These are phyloP conservation scores for Ectropis crepuscularia DNA, from an alignment of 2,888 invertebrate genomes.

Conservation along the genomic window DNA sequence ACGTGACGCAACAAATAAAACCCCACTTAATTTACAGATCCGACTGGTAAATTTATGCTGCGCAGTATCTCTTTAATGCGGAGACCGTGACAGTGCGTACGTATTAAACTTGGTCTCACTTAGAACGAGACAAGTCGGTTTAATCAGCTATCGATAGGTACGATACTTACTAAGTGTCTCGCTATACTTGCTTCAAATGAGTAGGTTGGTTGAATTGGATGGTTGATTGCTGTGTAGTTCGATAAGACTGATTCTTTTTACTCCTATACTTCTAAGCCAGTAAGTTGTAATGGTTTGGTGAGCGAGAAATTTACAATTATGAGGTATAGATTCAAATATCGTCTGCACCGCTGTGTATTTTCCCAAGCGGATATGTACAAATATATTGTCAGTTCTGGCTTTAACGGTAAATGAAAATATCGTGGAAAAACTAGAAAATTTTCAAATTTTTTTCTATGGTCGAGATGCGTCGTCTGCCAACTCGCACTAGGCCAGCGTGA, in stretches of 20 bases:
- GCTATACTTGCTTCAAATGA: slow-evolving; percentile 7
- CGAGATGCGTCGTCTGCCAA: too few species aligned
- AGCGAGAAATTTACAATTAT: too few species aligned
- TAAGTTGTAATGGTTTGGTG: too few species aligned
- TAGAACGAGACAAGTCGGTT: slow-evolving; percentile 63
- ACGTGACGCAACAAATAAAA: slow-evolving; percentile 81
- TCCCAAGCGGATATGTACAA: too few species aligned
- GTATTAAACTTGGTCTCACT: slow-evolving; percentile 67
- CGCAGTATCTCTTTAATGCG: slow-evolving; percentile 79
- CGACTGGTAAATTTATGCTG: slow-evolving; percentile 77
- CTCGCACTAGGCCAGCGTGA: too few species aligned
- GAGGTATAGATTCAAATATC: too few species aligned
- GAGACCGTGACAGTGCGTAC: slow-evolving; percentile 78
- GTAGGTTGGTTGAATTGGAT: slow-evolving; percentile 47
- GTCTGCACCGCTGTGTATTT: too few species aligned
- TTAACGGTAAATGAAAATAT: too few species aligned
- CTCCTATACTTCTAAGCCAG: not conserved
- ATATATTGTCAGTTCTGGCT: too few species aligned
- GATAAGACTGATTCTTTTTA: slow-evolving; percentile 34
- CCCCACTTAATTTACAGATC: slow-evolving; percentile 80
- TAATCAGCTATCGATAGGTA: slow-evolving; percentile 64
- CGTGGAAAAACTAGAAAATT: too few species aligned
- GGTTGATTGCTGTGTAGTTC: slow-evolving; percentile 42
- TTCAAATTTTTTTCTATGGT: too few species aligned
- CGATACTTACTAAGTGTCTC: slow-evolving; percentile 45